A percentile compares a stretch with the other conserved stretches of the same genome.
Conservation (phyloP, 1,140 invertebrate genomes). For the Dolichoris vasculosae region DNA sequence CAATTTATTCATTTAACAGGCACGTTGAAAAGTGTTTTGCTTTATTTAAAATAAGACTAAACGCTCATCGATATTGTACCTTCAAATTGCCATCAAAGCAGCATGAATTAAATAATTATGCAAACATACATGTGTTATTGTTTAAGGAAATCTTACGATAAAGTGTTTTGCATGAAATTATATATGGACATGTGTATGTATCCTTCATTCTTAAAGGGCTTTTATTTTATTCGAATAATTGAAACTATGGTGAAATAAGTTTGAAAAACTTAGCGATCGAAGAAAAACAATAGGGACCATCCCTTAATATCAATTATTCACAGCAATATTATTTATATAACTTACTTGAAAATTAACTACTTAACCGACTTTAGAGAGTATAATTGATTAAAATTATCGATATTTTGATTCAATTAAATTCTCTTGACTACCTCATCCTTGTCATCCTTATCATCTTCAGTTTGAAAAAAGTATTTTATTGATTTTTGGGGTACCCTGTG, state of each 20-base stretch:
- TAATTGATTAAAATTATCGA: not conserved
- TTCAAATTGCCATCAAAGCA: conserved; percentile 39
- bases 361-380: not conserved
- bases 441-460: not conserved
- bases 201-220: conserved; percentile 45
- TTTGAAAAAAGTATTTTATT: conserved; percentile 50
- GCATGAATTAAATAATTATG: conserved; percentile 50
- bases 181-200: conserved; percentile 46
- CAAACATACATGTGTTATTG: conserved; percentile 47
- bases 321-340: not conserved
- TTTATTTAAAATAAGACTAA: conserved; percentile 44
- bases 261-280: not conserved
- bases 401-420: not conserved
- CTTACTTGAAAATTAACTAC: not conserved
- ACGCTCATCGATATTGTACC: conserved; percentile 41
- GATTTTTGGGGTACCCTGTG: conserved; percentile 60
- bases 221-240: conserved; percentile 25
- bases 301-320: not conserved
- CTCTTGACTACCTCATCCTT: not conserved
- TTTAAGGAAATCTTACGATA: conserved; percentile 36
- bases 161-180: conserved; percentile 47
- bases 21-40: conserved; percentile 48
- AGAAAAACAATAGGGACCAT: not conserved
- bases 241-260: not conserved
- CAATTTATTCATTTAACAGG: conserved; percentile 30